Evolutionary conservation across 2,888 invertebrate species (phyloP).

Genomic region (Eupithecia pulchellata): DNA sequence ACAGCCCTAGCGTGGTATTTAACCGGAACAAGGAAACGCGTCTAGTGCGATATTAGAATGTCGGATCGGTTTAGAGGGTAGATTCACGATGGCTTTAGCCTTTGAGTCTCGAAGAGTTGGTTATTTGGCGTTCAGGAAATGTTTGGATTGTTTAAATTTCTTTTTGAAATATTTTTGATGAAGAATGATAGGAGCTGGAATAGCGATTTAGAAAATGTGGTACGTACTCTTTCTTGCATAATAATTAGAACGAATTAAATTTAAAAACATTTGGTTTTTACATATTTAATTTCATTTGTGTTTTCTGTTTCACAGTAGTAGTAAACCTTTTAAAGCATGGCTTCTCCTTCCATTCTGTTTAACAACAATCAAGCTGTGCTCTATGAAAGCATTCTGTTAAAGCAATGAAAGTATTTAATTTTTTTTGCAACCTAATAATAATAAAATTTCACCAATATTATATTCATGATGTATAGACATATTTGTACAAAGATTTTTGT

Average conservation of each 20-base stretch:
- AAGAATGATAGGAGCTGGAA: not conserved
- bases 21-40: slow-evolving; percentile 53
- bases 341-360: not conserved
- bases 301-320: not conserved
- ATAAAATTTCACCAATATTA: too few species aligned
- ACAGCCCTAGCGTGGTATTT: slow-evolving; percentile 58
- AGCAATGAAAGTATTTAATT: too few species aligned
- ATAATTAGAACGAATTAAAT: not conserved
- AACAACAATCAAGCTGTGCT: not conserved
- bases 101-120: slow-evolving; percentile 34
- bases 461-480: too few species aligned
- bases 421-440: too few species aligned
- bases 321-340: not conserved
- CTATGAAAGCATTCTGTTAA: too few species aligned
- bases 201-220: not conserved
- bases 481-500: too few species aligned
- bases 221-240: not conserved
- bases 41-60: slow-evolving; percentile 39
- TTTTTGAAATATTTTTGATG: not conserved
- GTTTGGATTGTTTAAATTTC: slow-evolving; percentile 7
- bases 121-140: slow-evolving; percentile 28
- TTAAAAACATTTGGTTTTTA: not conserved
- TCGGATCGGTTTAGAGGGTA: slow-evolving; percentile 35
- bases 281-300: not conserved
- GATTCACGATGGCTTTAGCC: slow-evolving; percentile 31